These are phyloP conservation scores for Phycodurus eques DNA, from an alignment of 2,113 vertebrate species.

Conservation along the genomic window DNA sequence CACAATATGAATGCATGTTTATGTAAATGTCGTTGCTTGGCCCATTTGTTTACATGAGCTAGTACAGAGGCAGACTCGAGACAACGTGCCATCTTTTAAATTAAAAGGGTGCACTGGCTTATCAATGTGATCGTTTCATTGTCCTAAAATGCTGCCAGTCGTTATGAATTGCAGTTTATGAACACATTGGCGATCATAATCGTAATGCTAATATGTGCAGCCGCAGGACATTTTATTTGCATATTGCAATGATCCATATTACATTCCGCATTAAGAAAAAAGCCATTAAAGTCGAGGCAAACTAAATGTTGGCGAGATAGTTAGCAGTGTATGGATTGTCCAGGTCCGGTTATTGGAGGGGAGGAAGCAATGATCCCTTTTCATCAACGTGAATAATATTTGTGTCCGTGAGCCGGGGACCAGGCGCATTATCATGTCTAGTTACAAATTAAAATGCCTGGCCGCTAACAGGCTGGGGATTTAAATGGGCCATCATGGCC, in stretches of 20 bases:
- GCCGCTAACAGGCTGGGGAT: constrained; percentile 70
- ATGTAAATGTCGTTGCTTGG: background rate
- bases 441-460: constrained; percentile 78
- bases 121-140: constrained; percentile 1
- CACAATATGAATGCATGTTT: background rate
- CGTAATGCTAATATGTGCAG: constrained; percentile 20
- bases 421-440: constrained; percentile 74
- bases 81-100: background rate
- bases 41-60: background rate
- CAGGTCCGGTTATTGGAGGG: constrained; percentile 42
- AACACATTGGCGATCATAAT: constrained; percentile 3
- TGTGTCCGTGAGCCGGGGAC: constrained; percentile 61
- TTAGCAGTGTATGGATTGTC: constrained; percentile 51
- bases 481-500: constrained; percentile 72
- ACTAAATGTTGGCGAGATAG: constrained; percentile 60
- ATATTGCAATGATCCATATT: constrained; percentile 35
- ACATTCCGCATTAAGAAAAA: constrained; percentile 20
- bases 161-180: constrained; percentile 18
- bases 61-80: background rate
- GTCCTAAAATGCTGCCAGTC: background rate
- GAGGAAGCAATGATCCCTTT: constrained; percentile 60
- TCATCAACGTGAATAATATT: constrained; percentile 75
- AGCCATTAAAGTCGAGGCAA: constrained; percentile 37
- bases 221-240: constrained; percentile 34
- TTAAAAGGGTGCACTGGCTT: background rate